Base-by-base conservation (phyloP, 2,113 vertebrate species). In the Oceanites oceanicus region DNA sequence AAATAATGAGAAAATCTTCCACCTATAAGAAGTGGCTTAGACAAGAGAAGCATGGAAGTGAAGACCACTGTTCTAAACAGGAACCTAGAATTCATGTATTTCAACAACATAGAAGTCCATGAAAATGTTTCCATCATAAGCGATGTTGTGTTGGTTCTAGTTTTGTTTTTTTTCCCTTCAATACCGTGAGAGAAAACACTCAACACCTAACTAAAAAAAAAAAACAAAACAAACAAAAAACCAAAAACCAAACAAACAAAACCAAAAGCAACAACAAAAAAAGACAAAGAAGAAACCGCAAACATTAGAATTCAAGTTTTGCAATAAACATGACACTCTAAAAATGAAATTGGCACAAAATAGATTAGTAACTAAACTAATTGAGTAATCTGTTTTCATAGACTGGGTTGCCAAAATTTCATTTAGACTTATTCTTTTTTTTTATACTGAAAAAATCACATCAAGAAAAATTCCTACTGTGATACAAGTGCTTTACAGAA, bases 201-300 rank as follows among this genome's bases (percentile, higher is more conserved):
- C 16, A 72, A 12, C 4, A 76, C 5, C 15, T 34, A 47, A 59
- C 0, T n/a, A 36, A 71, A 42, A 62, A 20, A 29, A 38, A 15
- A 9, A 10, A 21, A 22, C 2, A 42, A 47, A 42, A 42, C 40
- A 42, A 42, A 15, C n/a, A n/a, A n/a, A n/a, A n/a, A n/a, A n/a
- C n/a, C n/a, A n/a, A n/a, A n/a, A n/a, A n/a, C 40, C 6, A 58
- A 25, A 20, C 0, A 20, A 4, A 4, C 14, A 30, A 61, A 2
- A 11, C 15, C 53, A 26, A 15, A 20, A 18, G 45, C 1, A 21
- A 50, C 45, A 10, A 30, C 45, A 26, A 26, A 42, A 13, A 11
- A n/a, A 29, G 9, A 34, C 4, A 19, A 23, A 29, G 4, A 53
- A 17, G 7, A 44, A 42, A 3, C 9, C 29, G 6, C 8, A 90